A percentile compares a stretch with the other conserved stretches of the same genome.
Conservation (phyloP, 2,113 vertebrate genomes). For the Crotalus helleri region DNA sequence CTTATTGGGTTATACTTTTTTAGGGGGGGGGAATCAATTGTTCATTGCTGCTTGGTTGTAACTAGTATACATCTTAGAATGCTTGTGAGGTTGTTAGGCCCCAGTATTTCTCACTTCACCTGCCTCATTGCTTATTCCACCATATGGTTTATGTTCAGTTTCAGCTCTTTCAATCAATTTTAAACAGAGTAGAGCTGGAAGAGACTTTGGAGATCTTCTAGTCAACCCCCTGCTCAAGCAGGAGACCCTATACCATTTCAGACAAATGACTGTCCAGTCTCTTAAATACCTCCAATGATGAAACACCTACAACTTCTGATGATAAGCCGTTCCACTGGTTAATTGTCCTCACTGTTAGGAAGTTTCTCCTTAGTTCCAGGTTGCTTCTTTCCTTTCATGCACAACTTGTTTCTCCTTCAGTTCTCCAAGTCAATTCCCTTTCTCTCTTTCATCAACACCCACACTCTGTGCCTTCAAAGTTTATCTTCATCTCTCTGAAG, state of each 20-base stretch:
- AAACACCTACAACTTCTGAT: no score
- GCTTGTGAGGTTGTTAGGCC: neutral
- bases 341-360: no score
- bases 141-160: neutral
- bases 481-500: neutral
- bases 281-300: no score
- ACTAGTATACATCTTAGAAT: neutral
- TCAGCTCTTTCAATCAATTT: neutral
- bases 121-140: neutral
- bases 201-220: no score
- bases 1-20: neutral
- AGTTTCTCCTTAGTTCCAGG: no score
- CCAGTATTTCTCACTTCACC: neutral
- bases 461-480: neutral
- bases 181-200: no score
- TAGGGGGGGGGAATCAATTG: neutral
- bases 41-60: neutral
- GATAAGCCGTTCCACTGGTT: no score
- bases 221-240: no score
- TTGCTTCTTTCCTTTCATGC: neutral
- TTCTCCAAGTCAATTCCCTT: neutral
- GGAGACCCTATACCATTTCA: no score
- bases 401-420: neutral
- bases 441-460: neutral
- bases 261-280: no score